phyloP scores from a whole-genome alignment of 2,797 vertebrate genomes.

The Centropyge bicolor region DNA sequence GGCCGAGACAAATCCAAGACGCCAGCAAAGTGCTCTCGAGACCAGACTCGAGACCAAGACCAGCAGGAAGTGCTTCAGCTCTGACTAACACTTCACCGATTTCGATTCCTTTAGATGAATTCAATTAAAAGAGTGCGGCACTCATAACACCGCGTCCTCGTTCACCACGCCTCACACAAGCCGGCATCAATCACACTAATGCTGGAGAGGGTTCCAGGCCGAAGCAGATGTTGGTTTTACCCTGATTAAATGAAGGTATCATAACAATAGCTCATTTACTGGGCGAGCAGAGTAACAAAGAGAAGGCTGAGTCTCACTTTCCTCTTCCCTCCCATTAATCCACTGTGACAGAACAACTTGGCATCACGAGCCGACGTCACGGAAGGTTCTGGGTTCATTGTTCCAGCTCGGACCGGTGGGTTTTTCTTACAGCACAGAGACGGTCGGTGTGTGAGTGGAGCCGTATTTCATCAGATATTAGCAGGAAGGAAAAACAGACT shows the following conservation, averaged over 20 bases:
- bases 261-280: conserved; percentile 44
- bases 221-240: conserved; percentile 50
- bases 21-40: neutral
- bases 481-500: neutral
- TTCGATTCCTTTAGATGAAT: conserved; percentile 20
- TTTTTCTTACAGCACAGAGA: neutral
- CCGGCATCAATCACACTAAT: conserved; percentile 47
- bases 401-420: neutral
- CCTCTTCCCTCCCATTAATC: conserved; percentile 19
- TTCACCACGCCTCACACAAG: conserved; percentile 19
- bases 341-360: neutral
- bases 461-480: conserved; percentile 6
- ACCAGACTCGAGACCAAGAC: neutral
- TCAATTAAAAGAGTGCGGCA: conserved; percentile 6
- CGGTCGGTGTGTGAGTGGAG: conserved; percentile 9
- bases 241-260: conserved; percentile 55
- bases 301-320: conserved; percentile 4
- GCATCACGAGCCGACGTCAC: neutral
- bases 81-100: conserved; percentile 21
- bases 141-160: conserved; percentile 3
- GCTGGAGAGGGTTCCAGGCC: conserved; percentile 24
- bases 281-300: conserved; percentile 28
- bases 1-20: neutral
- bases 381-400: neutral
- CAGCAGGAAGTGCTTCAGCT: conserved; percentile 12